Evolutionary conservation across 2,113 vertebrate species (phyloP).

Genomic region (Pelecanoides urinatrix): DNA sequence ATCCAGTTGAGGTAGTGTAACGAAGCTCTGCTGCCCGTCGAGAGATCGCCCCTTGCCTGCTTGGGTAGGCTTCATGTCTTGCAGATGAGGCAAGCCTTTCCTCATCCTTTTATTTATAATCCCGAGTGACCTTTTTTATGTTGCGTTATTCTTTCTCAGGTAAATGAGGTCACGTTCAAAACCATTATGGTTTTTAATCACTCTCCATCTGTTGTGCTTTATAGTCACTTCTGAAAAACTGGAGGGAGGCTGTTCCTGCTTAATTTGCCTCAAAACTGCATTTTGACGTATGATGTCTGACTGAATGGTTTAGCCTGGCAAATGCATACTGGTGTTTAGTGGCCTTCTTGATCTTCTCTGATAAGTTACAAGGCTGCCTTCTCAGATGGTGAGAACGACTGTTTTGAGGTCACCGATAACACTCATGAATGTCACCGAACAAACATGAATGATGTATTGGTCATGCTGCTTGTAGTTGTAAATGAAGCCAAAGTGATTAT

Average conservation of each 20-base stretch:
- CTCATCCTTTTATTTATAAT: not conserved
- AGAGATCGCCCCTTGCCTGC: not conserved
- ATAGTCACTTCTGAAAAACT: not conserved
- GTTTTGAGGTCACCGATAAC: fast-evolving
- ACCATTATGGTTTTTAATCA: conserved; percentile 35
- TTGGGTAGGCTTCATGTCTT: not conserved
- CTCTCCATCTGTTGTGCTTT: conserved; percentile 11
- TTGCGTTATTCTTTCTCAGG: conserved; percentile 8
- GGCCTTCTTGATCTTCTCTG: not conserved
- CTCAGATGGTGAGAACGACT: fast-evolving
- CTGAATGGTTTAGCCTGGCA: not conserved
- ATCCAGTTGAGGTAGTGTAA: not conserved
- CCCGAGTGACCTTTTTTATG: not conserved
- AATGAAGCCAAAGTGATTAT: not conserved
- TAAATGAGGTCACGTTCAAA: conserved; percentile 26
- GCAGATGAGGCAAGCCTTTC: not conserved
- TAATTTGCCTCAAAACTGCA: not conserved
- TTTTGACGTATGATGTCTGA: not conserved
- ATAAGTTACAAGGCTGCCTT: not conserved
- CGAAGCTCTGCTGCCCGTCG: not conserved
- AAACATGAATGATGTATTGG: fast-evolving
- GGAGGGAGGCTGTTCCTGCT: not conserved
- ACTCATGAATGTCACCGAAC: fast-evolving
- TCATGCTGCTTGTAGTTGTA: not conserved
- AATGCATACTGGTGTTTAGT: not conserved